Percentiles rank a stretch among this genome's conserved stretches.
phyloP scores from a whole-genome alignment of 2,888 invertebrate genomes.

The Listrodromus nycthemerus region DNA sequence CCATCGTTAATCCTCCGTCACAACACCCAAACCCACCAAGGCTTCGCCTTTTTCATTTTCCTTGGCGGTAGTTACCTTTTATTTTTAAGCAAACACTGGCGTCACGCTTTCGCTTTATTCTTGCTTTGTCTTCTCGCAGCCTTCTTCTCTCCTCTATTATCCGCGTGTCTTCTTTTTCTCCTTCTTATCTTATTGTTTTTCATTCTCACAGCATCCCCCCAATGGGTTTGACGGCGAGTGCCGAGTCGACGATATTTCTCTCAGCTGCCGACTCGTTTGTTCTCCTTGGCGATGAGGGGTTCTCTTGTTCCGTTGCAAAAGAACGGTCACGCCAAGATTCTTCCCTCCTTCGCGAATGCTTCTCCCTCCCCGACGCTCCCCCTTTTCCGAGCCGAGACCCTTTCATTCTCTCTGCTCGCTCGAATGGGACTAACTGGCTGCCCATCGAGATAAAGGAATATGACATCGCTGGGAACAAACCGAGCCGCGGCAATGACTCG shows the following conservation, averaged over 20 bases:
- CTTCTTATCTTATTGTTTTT: constrained; percentile 10
- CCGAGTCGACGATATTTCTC: constrained; percentile 36
- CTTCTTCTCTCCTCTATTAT: neutral
- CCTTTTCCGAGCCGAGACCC: neutral
- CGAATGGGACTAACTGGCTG: constrained; percentile 43
- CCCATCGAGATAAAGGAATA: constrained; percentile 50
- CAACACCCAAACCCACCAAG: no score
- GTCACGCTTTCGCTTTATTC: neutral
- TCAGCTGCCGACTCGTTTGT: constrained; percentile 42
- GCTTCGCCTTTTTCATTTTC: no score
- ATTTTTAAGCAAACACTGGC: constrained; percentile 46
- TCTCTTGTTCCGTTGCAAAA: constrained; percentile 29
- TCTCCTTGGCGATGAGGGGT: constrained; percentile 43
- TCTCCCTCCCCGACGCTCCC: neutral
- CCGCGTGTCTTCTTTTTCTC: neutral
- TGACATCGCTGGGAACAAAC: constrained; percentile 59
- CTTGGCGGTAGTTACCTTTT: constrained; percentile 34
- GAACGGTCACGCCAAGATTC: constrained; percentile 41
- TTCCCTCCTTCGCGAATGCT: constrained; percentile 5
- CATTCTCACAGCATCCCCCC: neutral
- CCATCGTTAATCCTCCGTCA: no score
- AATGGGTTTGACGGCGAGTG: constrained; percentile 1
- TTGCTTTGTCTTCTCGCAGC: neutral
- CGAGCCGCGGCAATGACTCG: constrained; percentile 35
- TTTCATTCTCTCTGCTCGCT: constrained; percentile 56